Evolutionary conservation across 1,140 invertebrate species (phyloP), one percentile per base, ranked within the genome.

Genomic region (Brachionus koreanus): DNA sequence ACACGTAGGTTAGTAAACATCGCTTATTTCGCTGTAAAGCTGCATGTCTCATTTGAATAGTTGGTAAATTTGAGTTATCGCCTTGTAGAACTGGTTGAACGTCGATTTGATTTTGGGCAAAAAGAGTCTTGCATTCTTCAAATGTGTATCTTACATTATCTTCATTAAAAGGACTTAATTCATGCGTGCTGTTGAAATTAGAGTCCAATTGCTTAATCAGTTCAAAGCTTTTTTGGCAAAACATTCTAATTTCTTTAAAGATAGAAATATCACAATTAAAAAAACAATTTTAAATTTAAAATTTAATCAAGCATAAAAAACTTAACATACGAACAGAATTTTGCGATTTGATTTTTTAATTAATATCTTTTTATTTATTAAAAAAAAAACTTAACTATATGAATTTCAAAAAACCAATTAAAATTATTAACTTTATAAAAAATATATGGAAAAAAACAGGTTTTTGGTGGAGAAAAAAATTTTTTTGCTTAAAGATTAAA

Each of bases 11-110:
- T 10, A 97, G 86, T 1, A 97, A 87, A 86, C 95, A 97, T 63
- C 96, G 90, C 87, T 95, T 94, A 85, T 97, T 96, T 65, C 95
- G 90, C 87, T 94, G 92, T 39, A 97, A 86, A 5, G 93, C 93
- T 46, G 92, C 91, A 88, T 97, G 94, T 19, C 95, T 90, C 35
- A 95, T 90, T 86, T 93, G 92, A 6, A 97, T 89, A 23, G 92
- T 92, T 3, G 93, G 90, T 83, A 90, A 86, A 89, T 89, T 85
- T 83, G 88, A 86, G 84, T 85, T 88, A 57, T 89, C 90, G 77
- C 61, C 57, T 81, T 83, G 37, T 82, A 75, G 67, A 13, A 77
- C 82, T 85, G 91, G 91, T 90, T 91, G 93, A 91, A 92, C 92
- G 87, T 93, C 92, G 72, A 90, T 88, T 84, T 91, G 90, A 87